A percentile compares a stretch with the other conserved stretches of the same genome.
Evolutionary conservation across 2,113 vertebrate species (phyloP).

Genomic region (Hystrix cristata): DNA sequence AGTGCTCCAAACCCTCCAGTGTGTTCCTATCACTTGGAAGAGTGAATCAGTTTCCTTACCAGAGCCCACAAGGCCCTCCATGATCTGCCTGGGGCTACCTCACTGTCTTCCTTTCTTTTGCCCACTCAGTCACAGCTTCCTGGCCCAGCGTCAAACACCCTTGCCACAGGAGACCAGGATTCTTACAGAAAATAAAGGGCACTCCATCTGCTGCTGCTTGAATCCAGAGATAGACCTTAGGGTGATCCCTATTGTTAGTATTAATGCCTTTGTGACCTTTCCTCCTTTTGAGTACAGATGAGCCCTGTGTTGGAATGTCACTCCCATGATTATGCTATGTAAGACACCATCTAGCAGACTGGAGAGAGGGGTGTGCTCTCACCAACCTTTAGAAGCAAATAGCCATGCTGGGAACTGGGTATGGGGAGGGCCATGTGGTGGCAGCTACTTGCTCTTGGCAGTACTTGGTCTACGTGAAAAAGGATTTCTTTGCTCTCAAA

Average conservation of each 20-base stretch:
- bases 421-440: neutral
- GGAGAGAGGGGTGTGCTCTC: neutral
- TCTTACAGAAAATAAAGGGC: neutral
- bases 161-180: neutral
- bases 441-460: neutral
- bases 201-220: neutral
- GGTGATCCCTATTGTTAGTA: neutral
- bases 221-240: neutral
- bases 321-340: neutral
- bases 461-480: neutral
- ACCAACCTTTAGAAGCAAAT: neutral
- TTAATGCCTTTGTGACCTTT: neutral
- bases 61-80: neutral
- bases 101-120: neutral
- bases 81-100: neutral
- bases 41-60: neutral
- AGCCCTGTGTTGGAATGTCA: neutral
- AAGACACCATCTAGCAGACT: neutral
- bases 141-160: neutral
- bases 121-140: neutral
- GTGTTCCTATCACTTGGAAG: neutral
- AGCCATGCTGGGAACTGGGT: neutral
- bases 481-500: neutral
- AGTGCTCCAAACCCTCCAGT: neutral
- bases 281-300: neutral